Base-by-base conservation (phyloP, 1,140 invertebrate species). In the Trissolcus basalis region DNA sequence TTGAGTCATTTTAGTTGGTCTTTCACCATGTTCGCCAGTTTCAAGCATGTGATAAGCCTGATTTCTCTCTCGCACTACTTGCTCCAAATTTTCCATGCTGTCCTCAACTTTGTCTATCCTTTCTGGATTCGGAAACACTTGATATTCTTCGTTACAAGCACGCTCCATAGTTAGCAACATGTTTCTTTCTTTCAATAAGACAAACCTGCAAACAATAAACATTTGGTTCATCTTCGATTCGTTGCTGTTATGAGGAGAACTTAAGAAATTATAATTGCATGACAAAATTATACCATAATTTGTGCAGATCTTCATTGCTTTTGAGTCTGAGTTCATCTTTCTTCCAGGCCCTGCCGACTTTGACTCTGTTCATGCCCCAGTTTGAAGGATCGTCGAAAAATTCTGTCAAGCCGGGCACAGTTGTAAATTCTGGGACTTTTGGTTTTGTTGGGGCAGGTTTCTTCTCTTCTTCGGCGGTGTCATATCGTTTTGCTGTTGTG, bases 101-200 rank as follows among this genome's bases (percentile, higher is more conserved):
- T 96, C 94, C 87, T 97, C 91, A 0, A 98, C 95, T 91, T 98
- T 98, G 84, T 98, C 96, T 48, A 98, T 90, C 82, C 98, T 91
- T 89, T 99, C 98, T 19, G 97, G 96, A 90, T 93, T 98, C 9
- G 97, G 96, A 87, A 99, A 96, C n/a, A 94, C 71, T 85, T 91
- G 87, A 36, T 85, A 86, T 81, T 93, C 89, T 65, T 91, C 83
- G 50, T 93, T 93, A 81, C 91, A 94, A 82, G 93, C 93, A 64
- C 96, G 90, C 89, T 98, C 94, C 97, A 99, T 98, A 12, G 98
- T 99, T 48, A 97, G 85, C 5, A 99, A 89, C 97, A 99, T 98
- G 85, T 99, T 99, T 60, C 92, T 89, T 89, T 99, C 98, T 89
- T 99, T 99, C 15, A 99, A 87, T 56, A 99, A 89, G 16, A 99